Percentiles rank a stretch among this genome's conserved stretches.
phyloP scores from a whole-genome alignment of 1,140 invertebrate genomes.

The Zaprionus gabonicus region DNA sequence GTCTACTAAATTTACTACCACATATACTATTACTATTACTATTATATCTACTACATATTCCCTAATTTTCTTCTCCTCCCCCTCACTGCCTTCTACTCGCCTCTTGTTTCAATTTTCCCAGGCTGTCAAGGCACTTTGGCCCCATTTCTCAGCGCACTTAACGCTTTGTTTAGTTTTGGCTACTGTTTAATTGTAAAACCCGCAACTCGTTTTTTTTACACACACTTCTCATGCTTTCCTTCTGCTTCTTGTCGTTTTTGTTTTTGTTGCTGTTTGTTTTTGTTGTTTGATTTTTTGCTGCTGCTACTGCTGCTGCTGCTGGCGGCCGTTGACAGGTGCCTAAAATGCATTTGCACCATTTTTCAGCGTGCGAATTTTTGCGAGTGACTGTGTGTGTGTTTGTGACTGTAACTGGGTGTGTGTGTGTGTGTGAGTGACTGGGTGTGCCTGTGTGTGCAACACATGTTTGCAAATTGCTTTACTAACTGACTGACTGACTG shows the following conservation, averaged over 20 bases:
- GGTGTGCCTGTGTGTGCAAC: conserved; percentile 35
- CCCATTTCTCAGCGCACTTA: conserved; percentile 27
- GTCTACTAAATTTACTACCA: too few relatives aligned
- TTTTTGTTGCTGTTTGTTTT: conserved; percentile 2
- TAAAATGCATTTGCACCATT: conserved; percentile 63
- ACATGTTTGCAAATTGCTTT: conserved; percentile 81
- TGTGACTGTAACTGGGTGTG: conserved; percentile 2
- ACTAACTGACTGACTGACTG: conserved; percentile 70
- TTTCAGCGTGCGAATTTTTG: conserved; percentile 45
- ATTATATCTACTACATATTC: too few relatives aligned
- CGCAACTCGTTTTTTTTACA: conserved; percentile 9
- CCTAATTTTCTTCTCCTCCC: too few relatives aligned
- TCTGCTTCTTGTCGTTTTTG: neutral
- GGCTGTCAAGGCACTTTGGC: conserved; percentile 18
- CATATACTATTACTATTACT: too few relatives aligned
- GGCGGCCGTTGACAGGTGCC: conserved; percentile 43
- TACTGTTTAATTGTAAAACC: conserved; percentile 52
- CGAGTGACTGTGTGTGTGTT: conserved; percentile 12
- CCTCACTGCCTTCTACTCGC: too few relatives aligned
- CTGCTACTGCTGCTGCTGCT: neutral
- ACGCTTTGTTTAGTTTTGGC: conserved; percentile 32
- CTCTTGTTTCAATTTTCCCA: neutral
- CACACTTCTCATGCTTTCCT: conserved; percentile 32
- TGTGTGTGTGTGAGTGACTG: neutral
- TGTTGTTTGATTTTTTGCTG: conserved; percentile 4